A percentile compares a stretch with the other conserved stretches of the same genome.
Evolutionary conservation across 2,888 invertebrate species (phyloP).

Genomic region (Phengaris alcon): DNA sequence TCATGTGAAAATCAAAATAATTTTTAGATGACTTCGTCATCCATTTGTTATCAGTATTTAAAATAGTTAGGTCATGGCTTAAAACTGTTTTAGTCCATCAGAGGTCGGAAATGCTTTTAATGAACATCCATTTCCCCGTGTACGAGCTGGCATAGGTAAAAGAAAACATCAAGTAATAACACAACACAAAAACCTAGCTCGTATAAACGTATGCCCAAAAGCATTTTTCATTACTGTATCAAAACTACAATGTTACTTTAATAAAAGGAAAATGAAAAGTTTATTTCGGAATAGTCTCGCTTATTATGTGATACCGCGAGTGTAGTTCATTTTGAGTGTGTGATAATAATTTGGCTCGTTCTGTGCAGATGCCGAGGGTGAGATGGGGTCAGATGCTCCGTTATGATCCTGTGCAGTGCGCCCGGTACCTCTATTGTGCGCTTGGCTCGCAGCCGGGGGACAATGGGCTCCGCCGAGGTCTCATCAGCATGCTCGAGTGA

Average conservation of each 20-base stretch:
- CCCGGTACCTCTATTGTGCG: slow-evolving; percentile 64
- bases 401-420: slow-evolving; percentile 66
- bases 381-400: slow-evolving; percentile 67
- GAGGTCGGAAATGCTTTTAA: background rate
- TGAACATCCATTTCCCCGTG: background rate
- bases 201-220: background rate
- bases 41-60: too few relatives aligned
- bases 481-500: slow-evolving; percentile 66
- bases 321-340: background rate
- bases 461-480: slow-evolving; percentile 53
- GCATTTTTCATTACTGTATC: slow-evolving; percentile 29
- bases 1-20: too few relatives aligned
- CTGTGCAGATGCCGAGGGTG: slow-evolving; percentile 58
- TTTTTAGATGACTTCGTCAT: too few relatives aligned
- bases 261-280: slow-evolving; percentile 12
- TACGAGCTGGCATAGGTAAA: background rate
- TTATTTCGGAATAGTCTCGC: background rate
- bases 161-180: background rate
- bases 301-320: background rate
- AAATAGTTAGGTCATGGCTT: too few relatives aligned
- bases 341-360: slow-evolving; percentile 18
- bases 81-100: background rate
- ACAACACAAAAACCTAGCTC: background rate
- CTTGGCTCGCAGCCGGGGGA: slow-evolving; percentile 53
- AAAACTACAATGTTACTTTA: slow-evolving; percentile 20